A percentile compares a stretch with the other conserved stretches of the same genome.
phyloP scores from a whole-genome alignment of 2,113 vertebrate species.

The Sturnus vulgaris region DNA sequence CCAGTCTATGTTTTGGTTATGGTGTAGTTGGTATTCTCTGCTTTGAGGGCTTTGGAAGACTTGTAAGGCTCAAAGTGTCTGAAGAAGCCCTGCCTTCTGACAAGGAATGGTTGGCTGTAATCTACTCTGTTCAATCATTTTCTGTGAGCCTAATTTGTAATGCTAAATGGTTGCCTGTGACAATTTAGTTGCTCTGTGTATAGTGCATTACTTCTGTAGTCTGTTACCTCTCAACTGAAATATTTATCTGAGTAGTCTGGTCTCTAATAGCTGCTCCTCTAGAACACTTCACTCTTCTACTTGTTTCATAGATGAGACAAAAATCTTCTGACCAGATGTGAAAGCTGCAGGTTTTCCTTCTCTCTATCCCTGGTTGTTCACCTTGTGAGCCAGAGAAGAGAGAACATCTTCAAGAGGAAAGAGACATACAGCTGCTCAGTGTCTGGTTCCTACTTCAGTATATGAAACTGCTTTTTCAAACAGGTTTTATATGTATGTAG shows the following conservation, averaged over 20 bases:
- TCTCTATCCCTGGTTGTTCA: neutral
- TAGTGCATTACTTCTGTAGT: neutral
- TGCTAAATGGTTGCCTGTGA: neutral
- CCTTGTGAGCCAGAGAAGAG: neutral
- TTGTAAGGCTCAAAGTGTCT: fast-evolving
- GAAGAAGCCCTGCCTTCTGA: neutral
- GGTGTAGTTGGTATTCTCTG: neutral
- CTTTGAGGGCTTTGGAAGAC: neutral
- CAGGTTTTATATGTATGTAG: neutral
- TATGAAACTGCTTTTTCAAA: neutral
- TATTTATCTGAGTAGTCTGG: neutral
- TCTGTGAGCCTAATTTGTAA: neutral
- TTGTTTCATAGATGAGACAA: neutral
- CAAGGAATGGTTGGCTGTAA: neutral
- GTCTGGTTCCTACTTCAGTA: neutral
- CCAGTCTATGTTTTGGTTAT: neutral
- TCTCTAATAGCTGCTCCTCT: neutral
- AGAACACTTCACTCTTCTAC: neutral
- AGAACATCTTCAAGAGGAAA: neutral
- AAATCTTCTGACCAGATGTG: neutral
- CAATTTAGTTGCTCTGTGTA: neutral
- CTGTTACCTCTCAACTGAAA: neutral
- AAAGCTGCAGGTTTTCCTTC: neutral
- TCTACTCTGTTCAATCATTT: neutral
- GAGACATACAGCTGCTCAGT: neutral